These are phyloP conservation scores for Trichonephila clavata DNA, from an alignment of 1,140 invertebrate genomes.

Conservation along the genomic window DNA sequence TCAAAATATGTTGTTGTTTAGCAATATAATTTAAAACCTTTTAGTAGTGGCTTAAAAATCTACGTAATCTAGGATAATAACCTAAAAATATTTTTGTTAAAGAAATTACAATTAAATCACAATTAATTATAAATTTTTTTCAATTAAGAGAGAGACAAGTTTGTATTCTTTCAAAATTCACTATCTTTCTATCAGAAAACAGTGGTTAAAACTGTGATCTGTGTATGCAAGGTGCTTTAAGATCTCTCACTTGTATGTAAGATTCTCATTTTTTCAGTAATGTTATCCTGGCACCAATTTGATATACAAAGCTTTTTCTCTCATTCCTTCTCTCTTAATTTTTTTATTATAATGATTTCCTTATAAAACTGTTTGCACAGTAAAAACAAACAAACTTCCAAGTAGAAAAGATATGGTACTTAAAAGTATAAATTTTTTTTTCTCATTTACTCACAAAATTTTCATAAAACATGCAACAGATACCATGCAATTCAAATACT, in stretches of 20 bases:
- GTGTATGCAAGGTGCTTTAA: neutral
- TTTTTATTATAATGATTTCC: neutral
- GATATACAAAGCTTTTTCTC: neutral
- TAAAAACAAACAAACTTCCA: neutral
- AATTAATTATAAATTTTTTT: too few species aligned
- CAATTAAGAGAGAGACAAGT: neutral
- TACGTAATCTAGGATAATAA: neutral
- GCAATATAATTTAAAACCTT: neutral
- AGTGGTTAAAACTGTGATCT: neutral
- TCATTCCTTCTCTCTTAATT: neutral
- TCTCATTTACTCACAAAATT: neutral
- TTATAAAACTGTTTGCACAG: neutral
- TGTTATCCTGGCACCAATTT: neutral
- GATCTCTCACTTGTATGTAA: neutral
- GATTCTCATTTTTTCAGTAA: neutral
- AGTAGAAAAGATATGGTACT: neutral
- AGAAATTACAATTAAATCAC: neutral
- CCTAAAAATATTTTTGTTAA: neutral
- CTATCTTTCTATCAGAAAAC: neutral
- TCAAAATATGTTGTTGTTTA: neutral
- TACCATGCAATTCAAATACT: slow-evolving; percentile 1
- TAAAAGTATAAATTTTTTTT: neutral
- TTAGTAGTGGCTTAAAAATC: neutral
- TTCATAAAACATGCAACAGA: neutral
- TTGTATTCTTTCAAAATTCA: neutral